These are phyloP conservation scores for Holocentrus rufus DNA, from an alignment of 2,797 vertebrate genomes.

Conservation along the genomic window DNA sequence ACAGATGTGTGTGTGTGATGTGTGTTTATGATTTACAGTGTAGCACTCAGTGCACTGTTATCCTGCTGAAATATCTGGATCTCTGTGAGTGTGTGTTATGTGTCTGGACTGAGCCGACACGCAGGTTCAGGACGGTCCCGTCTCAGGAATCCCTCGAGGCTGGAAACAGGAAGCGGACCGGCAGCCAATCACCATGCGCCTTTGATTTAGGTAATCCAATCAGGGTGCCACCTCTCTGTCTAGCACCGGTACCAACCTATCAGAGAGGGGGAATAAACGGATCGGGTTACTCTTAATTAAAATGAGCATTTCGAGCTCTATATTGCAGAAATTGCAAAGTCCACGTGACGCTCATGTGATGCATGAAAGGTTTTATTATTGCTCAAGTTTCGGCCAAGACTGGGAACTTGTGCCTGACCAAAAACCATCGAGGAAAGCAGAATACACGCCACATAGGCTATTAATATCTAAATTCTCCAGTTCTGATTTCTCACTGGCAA, in stretches of 20 bases:
- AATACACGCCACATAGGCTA: neutral
- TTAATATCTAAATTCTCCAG: constrained; percentile 6
- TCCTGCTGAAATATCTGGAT: constrained; percentile 27
- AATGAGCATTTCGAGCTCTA: too few relatives aligned
- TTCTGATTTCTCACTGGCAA: constrained; percentile 27
- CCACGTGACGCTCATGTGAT: neutral
- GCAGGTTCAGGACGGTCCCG: constrained; percentile 24
- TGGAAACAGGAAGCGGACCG: constrained; percentile 68
- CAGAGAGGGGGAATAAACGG: constrained; percentile 21
- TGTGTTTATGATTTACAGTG: constrained; percentile 31
- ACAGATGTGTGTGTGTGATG: constrained; percentile 11
- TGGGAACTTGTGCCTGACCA: neutral
- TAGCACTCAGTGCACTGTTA: constrained; percentile 12
- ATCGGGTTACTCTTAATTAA: neutral
- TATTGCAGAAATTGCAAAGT: neutral
- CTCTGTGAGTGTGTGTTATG: neutral
- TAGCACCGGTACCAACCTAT: constrained; percentile 59
- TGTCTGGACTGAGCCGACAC: constrained; percentile 43
- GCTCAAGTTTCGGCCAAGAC: too few relatives aligned
- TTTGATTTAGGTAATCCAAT: constrained; percentile 57
- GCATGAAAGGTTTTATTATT: neutral
- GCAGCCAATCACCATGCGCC: constrained; percentile 73
- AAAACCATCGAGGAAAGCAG: neutral
- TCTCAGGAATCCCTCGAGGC: constrained; percentile 45
- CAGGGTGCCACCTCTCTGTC: constrained; percentile 40